Evolutionary conservation across 2,888 invertebrate genomes (phyloP), one percentile per base, ranked within the genome.

Genomic region (Sisyra terminalis): DNA sequence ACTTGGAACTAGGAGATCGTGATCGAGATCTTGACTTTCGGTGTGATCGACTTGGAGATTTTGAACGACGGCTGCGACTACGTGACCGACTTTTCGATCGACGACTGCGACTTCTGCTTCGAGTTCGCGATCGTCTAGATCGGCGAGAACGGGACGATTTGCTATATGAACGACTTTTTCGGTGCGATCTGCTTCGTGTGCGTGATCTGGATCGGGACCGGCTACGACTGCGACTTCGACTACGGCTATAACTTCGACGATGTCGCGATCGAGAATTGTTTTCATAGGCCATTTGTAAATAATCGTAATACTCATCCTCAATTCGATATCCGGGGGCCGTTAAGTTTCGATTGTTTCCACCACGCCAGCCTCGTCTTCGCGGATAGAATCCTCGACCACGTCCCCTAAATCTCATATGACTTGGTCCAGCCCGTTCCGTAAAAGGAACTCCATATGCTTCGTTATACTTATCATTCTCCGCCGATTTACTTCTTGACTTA

Each of bases 261-360:
- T 45, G 40, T 29, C 44, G 43, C 18, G 44, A 46, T 16, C 38
- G n/a, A 48, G 44, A 45, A 44, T 68, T 69, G 15, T 63, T n/a
- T n/a, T n/a, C 60, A 42, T 72, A 70, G 0, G 72, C 63, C 29
- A 78, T 61, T 50, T 73, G 70, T 48, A 75, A 75, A 46, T 77
- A 75, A 50, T 73, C 73, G 48, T 64, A 61, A 50, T 67, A 67
- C 47, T 67, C 62, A 30, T 65, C 63, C 47, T 66, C 55, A 7
- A 56, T 30, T 43, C 57, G 56, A n/a, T 53, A 53, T 13, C 36
- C 31, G 8, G 39, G 32, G 38, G 47, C 14, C 29, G 36, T 9
- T 24, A n/a, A 13, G 30, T 24, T n/a, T 24, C 42, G 44, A 13
- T 46, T 44, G 18, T 46, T 35, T 37, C 49, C 50, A 14, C 46